Conservation (phyloP, 2,113 vertebrate species). For the Dromaius novaehollandiae region DNA sequence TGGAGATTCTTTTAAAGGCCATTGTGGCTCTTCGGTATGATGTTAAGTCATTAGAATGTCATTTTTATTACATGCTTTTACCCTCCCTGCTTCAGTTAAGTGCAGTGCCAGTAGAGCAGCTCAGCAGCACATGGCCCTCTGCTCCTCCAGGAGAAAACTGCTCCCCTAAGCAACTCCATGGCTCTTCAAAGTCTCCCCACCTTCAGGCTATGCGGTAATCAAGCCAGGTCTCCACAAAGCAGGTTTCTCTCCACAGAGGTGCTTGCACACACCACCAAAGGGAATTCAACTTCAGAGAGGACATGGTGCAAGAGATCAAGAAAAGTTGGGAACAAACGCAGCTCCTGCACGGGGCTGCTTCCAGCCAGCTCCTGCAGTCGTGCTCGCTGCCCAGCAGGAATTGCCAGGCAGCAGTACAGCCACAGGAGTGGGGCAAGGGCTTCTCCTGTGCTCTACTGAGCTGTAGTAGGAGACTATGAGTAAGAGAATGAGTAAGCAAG, state of each 20-base stretch:
- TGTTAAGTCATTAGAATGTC: background rate
- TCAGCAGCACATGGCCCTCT: background rate
- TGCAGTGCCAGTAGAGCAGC: background rate
- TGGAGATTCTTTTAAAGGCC: background rate
- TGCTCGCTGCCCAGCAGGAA: background rate
- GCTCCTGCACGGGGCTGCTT: background rate
- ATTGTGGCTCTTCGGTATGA: background rate
- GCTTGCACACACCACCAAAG: background rate
- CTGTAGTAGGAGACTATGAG: background rate
- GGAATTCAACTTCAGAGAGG: background rate
- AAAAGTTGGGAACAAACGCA: too few species aligned
- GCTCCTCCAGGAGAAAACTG: background rate
- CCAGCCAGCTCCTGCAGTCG: fast-evolving
- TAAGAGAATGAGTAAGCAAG: background rate
- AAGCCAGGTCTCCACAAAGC: background rate
- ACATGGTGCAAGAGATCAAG: too few species aligned
- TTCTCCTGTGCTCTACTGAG: background rate
- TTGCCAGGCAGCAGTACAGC: background rate
- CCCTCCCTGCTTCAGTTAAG: background rate
- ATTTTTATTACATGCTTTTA: background rate
- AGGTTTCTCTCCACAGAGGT: background rate
- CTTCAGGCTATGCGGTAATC: background rate
- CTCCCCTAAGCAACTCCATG: background rate
- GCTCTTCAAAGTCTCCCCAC: background rate
- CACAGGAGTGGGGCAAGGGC: fast-evolving